Conservation (phyloP, 2,797 vertebrate species). For the Leuciscus waleckii region DNA sequence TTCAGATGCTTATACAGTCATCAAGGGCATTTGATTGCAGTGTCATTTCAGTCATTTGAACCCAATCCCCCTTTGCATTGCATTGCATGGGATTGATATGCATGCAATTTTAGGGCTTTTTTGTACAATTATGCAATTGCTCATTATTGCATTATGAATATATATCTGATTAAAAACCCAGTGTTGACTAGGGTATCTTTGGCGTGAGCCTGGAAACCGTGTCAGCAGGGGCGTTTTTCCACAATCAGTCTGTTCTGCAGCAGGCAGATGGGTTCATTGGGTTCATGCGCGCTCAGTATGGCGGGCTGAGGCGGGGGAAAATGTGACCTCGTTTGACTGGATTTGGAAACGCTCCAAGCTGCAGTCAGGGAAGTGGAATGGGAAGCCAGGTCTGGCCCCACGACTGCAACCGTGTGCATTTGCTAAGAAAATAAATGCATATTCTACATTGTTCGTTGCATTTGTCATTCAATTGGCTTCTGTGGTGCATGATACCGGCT, state of each 20-base stretch:
- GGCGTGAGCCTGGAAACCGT: background rate
- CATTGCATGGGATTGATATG: conserved; percentile 30
- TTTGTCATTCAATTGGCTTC: background rate
- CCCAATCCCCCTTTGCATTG: conserved; percentile 28
- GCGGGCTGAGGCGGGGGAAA: conserved; percentile 51
- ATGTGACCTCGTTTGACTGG: conserved; percentile 65
- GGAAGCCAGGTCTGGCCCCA: conserved; percentile 53
- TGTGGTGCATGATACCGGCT: background rate
- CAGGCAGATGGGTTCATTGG: conserved; percentile 59
- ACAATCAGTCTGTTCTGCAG: conserved; percentile 56
- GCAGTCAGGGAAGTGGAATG: conserved; percentile 60
- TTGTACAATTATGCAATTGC: background rate
- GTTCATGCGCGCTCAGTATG: conserved; percentile 55
- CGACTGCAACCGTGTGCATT: conserved; percentile 35
- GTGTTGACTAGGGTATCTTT: background rate
- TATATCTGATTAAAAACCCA: background rate
- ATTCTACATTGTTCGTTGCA: background rate
- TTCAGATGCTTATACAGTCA: conserved; percentile 24
- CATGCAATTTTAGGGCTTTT: conserved; percentile 16
- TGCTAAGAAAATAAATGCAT: conserved; percentile 14
- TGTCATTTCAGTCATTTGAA: conserved; percentile 34
- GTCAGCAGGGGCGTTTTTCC: conserved; percentile 56
- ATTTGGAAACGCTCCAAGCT: conserved; percentile 63
- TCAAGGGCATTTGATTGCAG: conserved; percentile 30
- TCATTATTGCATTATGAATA: background rate